phyloP scores from a whole-genome alignment of 2,113 vertebrate genomes.

The Paralichthys olivaceus region DNA sequence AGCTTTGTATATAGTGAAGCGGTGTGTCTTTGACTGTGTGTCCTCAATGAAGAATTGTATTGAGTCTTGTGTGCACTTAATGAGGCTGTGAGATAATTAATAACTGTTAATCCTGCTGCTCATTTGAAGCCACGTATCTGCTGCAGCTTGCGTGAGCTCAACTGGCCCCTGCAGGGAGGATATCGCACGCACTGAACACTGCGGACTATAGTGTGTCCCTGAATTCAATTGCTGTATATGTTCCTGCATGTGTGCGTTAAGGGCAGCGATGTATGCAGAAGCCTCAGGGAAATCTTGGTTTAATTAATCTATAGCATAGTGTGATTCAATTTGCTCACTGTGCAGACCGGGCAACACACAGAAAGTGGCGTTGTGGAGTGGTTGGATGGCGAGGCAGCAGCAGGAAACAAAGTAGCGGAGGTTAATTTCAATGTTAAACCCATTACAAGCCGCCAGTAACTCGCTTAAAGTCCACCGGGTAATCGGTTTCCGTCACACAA shows the following conservation, averaged over 20 bases:
- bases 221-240: conserved; percentile 17
- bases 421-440: conserved; percentile 73
- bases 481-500: conserved; percentile 28
- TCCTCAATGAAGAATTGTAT: conserved; percentile 39
- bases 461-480: conserved; percentile 43
- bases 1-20: conserved; percentile 13
- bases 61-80: conserved; percentile 34
- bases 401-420: conserved; percentile 32
- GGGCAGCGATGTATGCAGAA: conserved; percentile 51
- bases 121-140: conserved; percentile 39
- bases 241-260: conserved; percentile 40
- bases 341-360: conserved; percentile 39
- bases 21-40: conserved; percentile 1
- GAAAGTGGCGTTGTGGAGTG: not conserved
- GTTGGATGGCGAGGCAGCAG: conserved; percentile 20
- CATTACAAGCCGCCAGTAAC: conserved; percentile 61
- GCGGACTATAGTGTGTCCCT: conserved; percentile 16
- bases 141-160: conserved; percentile 10
- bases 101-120: conserved; percentile 45
- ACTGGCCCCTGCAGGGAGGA: conserved; percentile 5
- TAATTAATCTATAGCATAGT: conserved; percentile 76
- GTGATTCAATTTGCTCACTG: conserved; percentile 75
- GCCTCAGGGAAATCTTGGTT: conserved; percentile 73
- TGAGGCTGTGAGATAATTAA: conserved; percentile 54
- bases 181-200: not conserved